Conservation (phyloP, 2,888 invertebrate genomes). For the Acleris sparsana region DNA sequence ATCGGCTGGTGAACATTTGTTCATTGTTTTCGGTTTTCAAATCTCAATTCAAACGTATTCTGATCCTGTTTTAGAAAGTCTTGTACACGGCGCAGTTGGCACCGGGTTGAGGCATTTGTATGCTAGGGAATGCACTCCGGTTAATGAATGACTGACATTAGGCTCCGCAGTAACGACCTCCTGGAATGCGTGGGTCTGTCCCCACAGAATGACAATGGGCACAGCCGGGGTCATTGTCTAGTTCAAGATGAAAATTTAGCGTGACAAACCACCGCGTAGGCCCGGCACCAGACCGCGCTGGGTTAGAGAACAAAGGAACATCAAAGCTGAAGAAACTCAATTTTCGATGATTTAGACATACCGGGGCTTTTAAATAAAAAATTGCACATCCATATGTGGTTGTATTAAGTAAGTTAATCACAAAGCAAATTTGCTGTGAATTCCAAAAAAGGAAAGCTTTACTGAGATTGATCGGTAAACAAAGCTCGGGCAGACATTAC, state of each 20-base stretch:
- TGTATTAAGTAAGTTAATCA: constrained; percentile 21
- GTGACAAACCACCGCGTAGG: constrained; percentile 33
- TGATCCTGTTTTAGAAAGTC: constrained; percentile 55
- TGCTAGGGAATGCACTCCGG: constrained; percentile 64
- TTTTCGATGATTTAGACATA: not conserved
- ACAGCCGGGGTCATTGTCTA: constrained; percentile 47
- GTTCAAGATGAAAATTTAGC: constrained; percentile 41
- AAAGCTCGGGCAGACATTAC: constrained; percentile 50
- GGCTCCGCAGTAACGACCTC: constrained; percentile 54
- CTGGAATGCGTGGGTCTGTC: constrained; percentile 59
- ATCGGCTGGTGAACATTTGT: constrained; percentile 15
- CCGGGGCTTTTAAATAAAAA: constrained; percentile 7
- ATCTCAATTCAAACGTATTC: constrained; percentile 7
- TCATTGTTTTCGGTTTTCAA: constrained; percentile 18
- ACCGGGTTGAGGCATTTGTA: constrained; percentile 63
- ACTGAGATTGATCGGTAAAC: constrained; percentile 56
- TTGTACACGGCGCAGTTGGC: constrained; percentile 39
- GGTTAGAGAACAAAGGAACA: constrained; percentile 41
- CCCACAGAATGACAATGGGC: constrained; percentile 54
- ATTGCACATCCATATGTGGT: not conserved
- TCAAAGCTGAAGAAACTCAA: not conserved
- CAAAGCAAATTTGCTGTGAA: constrained; percentile 45
- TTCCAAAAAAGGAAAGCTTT: constrained; percentile 48
- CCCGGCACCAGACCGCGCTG: not conserved
- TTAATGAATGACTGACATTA: constrained; percentile 69